Conservation (phyloP, 2,888 invertebrate genomes). For the Branchipolynoe longqiensis region DNA sequence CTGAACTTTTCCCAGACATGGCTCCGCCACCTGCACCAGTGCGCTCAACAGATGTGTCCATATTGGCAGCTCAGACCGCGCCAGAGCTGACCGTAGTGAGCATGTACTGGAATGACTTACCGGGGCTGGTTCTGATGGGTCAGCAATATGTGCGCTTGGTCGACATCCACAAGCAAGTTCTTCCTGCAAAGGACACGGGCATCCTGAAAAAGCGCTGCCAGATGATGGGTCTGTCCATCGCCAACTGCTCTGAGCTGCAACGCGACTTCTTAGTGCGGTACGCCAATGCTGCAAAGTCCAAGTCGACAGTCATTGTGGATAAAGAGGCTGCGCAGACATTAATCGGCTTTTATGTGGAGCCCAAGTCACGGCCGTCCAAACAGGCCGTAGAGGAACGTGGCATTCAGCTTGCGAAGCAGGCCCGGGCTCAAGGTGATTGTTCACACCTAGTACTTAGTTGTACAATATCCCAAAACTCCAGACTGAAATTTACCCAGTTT, state of each 20-base stretch:
- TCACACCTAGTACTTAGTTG: no score
- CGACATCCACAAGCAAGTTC: slow-evolving; percentile 81
- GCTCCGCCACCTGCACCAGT: not conserved
- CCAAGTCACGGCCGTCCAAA: slow-evolving; percentile 70
- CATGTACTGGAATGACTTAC: slow-evolving; percentile 81
- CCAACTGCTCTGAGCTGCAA: slow-evolving; percentile 81
- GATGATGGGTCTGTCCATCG: slow-evolving; percentile 77
- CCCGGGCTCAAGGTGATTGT: slow-evolving; percentile 30
- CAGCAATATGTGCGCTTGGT: slow-evolving; percentile 79
- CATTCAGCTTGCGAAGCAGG: not conserved
- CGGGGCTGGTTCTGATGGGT: slow-evolving; percentile 79
- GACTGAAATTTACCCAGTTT: no score
- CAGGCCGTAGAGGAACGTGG: slow-evolving; percentile 30
- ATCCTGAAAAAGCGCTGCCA: slow-evolving; percentile 81
- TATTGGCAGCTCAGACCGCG: slow-evolving; percentile 15
- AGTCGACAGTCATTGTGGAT: slow-evolving; percentile 79
- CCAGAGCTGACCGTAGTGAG: slow-evolving; percentile 76
- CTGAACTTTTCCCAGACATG: slow-evolving; percentile 65
- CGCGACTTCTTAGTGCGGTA: slow-evolving; percentile 81
- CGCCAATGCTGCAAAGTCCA: slow-evolving; percentile 80
- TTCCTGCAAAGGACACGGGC: slow-evolving; percentile 82
- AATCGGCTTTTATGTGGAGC: slow-evolving; percentile 80
- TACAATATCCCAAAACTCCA: no score
- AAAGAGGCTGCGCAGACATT: slow-evolving; percentile 78
- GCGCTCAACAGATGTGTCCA: not conserved